Conservation (phyloP, 2,888 invertebrate genomes). For the Fragum whitleyi region DNA sequence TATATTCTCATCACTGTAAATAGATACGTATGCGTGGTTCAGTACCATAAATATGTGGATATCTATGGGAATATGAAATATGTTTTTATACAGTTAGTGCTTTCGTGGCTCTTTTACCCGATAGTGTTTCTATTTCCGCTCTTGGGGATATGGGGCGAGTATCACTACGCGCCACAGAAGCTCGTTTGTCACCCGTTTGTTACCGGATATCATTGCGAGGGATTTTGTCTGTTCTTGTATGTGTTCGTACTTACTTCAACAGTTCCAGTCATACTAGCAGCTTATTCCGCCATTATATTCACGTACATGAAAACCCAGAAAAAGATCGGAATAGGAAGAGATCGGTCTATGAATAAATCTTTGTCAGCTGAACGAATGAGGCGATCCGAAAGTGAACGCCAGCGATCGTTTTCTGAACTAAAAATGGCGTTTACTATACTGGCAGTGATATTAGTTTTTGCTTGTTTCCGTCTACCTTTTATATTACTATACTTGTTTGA, state of each 20-base stretch:
- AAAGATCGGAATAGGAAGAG: slow-evolving; percentile 44
- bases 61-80: slow-evolving; percentile 53
- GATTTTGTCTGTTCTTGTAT: slow-evolving; percentile 63
- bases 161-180: slow-evolving; percentile 63
- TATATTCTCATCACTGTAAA: slow-evolving; percentile 68
- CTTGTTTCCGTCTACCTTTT: slow-evolving; percentile 59
- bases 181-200: slow-evolving; percentile 68
- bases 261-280: slow-evolving; percentile 56
- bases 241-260: slow-evolving; percentile 51
- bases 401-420: slow-evolving; percentile 45
- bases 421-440: slow-evolving; percentile 64
- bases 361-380: slow-evolving; percentile 18
- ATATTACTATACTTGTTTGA: slow-evolving; percentile 60
- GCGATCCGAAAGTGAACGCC: slow-evolving; percentile 46
- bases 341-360: slow-evolving; percentile 21
- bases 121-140: slow-evolving; percentile 65
- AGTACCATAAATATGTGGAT: slow-evolving; percentile 54
- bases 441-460: slow-evolving; percentile 60
- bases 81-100: slow-evolving; percentile 48
- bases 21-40: slow-evolving; percentile 69
- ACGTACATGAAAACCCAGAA: slow-evolving; percentile 55
- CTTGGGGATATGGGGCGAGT: slow-evolving; percentile 63
- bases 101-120: slow-evolving; percentile 67
- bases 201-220: slow-evolving; percentile 45
- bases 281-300: slow-evolving; percentile 60